Evolutionary conservation across 2,888 invertebrate species (phyloP).

Genomic region (Venustoraphidia nigricollis): DNA sequence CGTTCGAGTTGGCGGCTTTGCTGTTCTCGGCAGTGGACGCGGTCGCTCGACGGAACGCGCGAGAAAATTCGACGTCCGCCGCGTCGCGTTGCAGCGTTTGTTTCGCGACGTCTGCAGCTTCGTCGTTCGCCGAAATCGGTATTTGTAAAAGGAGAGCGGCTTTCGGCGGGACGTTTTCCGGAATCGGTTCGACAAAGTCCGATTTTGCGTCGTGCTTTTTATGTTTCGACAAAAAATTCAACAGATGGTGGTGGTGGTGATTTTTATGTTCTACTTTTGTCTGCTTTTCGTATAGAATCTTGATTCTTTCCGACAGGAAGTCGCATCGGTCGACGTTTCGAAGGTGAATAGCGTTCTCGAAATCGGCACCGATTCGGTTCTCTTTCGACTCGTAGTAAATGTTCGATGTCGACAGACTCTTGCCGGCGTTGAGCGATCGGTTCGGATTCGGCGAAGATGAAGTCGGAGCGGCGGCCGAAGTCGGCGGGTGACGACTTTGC

Average conservation of each 20-base stretch:
- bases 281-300: background rate
- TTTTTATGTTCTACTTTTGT: background rate
- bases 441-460: background rate
- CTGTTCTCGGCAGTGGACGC: slow-evolving; percentile 11
- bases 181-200: slow-evolving; percentile 20
- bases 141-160: slow-evolving; percentile 45
- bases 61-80: slow-evolving; percentile 12
- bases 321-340: background rate
- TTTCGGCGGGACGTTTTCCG: slow-evolving; percentile 41
- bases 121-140: slow-evolving; percentile 25
- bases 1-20: slow-evolving; percentile 1
- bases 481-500: slow-evolving; percentile 12
- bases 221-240: slow-evolving; percentile 14
- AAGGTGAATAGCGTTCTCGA: background rate
- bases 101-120: slow-evolving; percentile 17
- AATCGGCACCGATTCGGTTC: background rate
- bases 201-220: slow-evolving; percentile 15
- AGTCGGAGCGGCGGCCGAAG: no score
- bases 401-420: slow-evolving; percentile 19
- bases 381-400: slow-evolving; percentile 11
- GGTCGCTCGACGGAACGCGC: slow-evolving; percentile 16
- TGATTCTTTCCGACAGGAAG: background rate
- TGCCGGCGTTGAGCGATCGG: slow-evolving; percentile 14
- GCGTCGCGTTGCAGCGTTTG: slow-evolving; percentile 29
- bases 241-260: background rate